phyloP scores from a whole-genome alignment of 37 sponge, comb jelly and placozoan genomes.

The Haliclona indistincta region DNA sequence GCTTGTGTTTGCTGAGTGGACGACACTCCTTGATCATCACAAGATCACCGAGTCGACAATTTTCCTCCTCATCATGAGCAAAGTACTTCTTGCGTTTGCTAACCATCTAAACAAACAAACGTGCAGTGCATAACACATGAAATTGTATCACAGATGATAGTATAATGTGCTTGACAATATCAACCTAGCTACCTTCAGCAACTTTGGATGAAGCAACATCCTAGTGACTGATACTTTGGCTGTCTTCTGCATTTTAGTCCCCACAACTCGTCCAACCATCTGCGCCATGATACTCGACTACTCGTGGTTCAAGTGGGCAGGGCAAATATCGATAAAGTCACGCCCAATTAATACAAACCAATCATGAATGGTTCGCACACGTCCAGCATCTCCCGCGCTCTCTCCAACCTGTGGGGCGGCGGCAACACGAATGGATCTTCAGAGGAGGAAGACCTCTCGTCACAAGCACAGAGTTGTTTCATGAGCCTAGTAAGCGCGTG shows the following conservation, averaged over 20 bases:
- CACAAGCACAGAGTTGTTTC: constrained; percentile 4
- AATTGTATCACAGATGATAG: neutral
- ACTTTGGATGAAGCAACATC: constrained; percentile 69
- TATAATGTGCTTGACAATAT: neutral
- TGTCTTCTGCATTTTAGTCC: constrained; percentile 81
- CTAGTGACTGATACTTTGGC: constrained; percentile 79
- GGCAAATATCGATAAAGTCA: no score
- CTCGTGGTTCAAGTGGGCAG: neutral
- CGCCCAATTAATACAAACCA: neutral
- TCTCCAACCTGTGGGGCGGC: constrained; percentile 12
- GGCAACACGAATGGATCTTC: neutral
- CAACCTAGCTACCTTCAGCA: constrained; percentile 66
- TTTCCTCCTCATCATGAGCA: constrained; percentile 72
- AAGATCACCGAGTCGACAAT: constrained; percentile 77
- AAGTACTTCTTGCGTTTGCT: constrained; percentile 55
- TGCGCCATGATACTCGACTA: constrained; percentile 69
- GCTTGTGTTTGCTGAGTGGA: constrained; percentile 67
- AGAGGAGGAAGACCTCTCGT: no score
- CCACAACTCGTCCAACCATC: constrained; percentile 75
- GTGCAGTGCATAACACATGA: no score
- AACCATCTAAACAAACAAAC: constrained; percentile 25
- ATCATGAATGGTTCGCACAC: neutral
- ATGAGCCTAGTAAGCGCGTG: no score
- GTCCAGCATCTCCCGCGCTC: constrained; percentile 14
- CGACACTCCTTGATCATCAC: constrained; percentile 69